Conservation (phyloP, 2,113 vertebrate species). For the Oryzias javanicus region DNA sequence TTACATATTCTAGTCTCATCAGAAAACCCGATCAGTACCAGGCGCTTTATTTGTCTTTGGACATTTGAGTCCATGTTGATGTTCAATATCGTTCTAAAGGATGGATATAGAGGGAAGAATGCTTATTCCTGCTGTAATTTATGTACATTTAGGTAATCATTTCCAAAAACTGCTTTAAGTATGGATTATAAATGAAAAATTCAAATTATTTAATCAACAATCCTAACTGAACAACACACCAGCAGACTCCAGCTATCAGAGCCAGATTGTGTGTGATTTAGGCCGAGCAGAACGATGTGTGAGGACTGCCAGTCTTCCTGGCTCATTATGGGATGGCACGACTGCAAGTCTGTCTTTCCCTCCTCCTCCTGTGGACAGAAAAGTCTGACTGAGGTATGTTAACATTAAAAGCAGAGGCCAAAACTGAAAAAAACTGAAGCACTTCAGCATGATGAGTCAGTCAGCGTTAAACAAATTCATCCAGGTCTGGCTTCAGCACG, state of each 20-base stretch:
- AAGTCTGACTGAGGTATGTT: constrained; percentile 44
- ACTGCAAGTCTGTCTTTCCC: constrained; percentile 27
- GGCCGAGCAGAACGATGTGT: constrained; percentile 4
- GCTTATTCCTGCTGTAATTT: too few relatives aligned
- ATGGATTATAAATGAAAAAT: too few relatives aligned
- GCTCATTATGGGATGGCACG: constrained; percentile 22
- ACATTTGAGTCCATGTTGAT: too few relatives aligned
- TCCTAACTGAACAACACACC: constrained; percentile 21
- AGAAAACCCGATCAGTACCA: too few relatives aligned
- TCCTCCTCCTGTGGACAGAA: constrained; percentile 22
- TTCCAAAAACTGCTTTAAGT: too few relatives aligned
- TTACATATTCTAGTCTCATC: too few relatives aligned
- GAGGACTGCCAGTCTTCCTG: constrained; percentile 11
- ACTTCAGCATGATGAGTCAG: constrained; percentile 41
- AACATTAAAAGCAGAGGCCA: constrained; percentile 64
- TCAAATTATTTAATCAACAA: neutral
- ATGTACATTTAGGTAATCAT: too few relatives aligned
- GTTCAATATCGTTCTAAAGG: too few relatives aligned
- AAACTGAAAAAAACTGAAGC: constrained; percentile 58
- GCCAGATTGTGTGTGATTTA: constrained; percentile 18
- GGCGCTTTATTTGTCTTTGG: too few relatives aligned
- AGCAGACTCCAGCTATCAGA: constrained; percentile 18
- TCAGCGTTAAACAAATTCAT: constrained; percentile 21
- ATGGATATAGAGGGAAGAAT: too few relatives aligned
- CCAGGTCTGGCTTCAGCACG: too few relatives aligned